Conservation (phyloP, 2,113 vertebrate species). For the Caretta caretta region DNA sequence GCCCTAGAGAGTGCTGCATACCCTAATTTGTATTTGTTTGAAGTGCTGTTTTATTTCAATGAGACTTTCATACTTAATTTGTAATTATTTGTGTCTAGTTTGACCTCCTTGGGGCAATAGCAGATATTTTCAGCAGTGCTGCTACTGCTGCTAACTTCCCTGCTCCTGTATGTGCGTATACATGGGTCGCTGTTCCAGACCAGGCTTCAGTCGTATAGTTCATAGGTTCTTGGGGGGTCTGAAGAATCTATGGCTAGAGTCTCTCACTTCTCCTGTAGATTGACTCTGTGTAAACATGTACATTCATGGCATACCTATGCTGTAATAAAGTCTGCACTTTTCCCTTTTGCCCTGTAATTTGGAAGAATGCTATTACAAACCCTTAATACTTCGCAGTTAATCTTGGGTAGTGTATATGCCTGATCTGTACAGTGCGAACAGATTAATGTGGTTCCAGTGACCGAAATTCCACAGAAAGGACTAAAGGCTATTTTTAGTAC, state of each 20-base stretch:
- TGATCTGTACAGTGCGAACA: background rate
- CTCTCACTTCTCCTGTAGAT: background rate
- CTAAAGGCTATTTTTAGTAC: conserved; percentile 6
- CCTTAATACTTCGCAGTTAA: conserved; percentile 15
- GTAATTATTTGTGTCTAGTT: background rate
- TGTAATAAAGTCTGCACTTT: background rate
- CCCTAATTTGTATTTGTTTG: conserved; percentile 65
- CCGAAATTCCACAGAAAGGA: background rate
- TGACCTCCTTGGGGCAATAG: conserved; percentile 36
- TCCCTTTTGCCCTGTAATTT: background rate
- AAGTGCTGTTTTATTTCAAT: conserved; percentile 38
- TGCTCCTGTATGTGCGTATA: background rate
- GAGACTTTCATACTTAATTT: conserved; percentile 28
- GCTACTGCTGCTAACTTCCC: background rate
- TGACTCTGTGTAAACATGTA: background rate
- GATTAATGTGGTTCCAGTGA: background rate
- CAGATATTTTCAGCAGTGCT: background rate
- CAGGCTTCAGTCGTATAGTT: background rate
- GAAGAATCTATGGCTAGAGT: background rate
- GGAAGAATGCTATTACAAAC: background rate
- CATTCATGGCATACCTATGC: background rate
- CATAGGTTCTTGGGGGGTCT: background rate
- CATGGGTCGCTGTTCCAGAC: background rate
- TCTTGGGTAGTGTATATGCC: background rate
- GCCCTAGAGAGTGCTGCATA: conserved; percentile 76